Percentiles rank a stretch among this genome's conserved stretches.
Conservation (phyloP, 2,113 vertebrate genomes). For the Chlorodrepanis virens region DNA sequence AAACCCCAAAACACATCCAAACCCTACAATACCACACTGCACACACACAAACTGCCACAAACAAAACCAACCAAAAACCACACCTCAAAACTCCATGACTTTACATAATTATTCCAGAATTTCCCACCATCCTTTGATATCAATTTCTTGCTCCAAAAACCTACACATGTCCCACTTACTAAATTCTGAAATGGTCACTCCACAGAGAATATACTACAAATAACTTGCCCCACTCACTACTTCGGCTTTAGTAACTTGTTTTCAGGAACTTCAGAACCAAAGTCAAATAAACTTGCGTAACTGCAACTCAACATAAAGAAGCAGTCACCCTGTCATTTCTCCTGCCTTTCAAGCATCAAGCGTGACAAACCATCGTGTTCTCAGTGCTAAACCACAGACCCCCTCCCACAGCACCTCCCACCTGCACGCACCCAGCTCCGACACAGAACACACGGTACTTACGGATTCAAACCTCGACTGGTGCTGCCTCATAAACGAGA, state of each 20-base stretch:
- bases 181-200: background rate
- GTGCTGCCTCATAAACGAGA: constrained; percentile 85
- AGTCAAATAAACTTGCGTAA: rapidly evolving
- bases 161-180: background rate
- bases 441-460: constrained; percentile 13
- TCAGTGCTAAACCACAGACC: rapidly evolving
- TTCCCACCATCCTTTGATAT: rapidly evolving
- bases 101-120: rapidly evolving
- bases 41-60: background rate
- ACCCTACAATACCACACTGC: background rate
- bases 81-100: background rate
- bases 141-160: rapidly evolving
- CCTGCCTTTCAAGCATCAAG: rapidly evolving
- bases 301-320: background rate
- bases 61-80: background rate
- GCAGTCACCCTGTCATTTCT: rapidly evolving
- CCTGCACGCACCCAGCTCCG: rapidly evolving
- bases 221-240: rapidly evolving
- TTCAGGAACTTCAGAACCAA: background rate
- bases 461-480: constrained; percentile 85
- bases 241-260: background rate
- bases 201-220: rapidly evolving
- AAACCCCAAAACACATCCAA: background rate
- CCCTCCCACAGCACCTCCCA: rapidly evolving
- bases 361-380: rapidly evolving